Percentiles rank a stretch among this genome's conserved stretches.
phyloP scores from a whole-genome alignment of 2,888 invertebrate genomes.

The Agonopterix subpropinquella region DNA sequence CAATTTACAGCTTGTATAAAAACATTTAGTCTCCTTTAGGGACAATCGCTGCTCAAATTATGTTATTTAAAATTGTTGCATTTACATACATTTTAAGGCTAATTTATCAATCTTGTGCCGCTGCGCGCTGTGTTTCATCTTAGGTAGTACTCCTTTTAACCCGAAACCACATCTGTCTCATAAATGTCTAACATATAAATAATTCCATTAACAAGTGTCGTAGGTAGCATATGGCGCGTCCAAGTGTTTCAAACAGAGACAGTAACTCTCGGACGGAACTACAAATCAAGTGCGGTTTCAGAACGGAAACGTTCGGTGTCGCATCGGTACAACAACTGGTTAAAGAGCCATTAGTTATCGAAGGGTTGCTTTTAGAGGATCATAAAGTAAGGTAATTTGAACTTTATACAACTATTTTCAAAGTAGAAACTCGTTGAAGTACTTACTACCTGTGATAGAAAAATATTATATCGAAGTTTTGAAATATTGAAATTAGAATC shows the following conservation, averaged over 20 bases:
- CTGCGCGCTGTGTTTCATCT: not conserved
- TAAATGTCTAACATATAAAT: conserved; percentile 5
- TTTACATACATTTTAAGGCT: too few relatives aligned
- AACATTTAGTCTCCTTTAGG: too few relatives aligned
- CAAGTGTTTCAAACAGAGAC: conserved; percentile 50
- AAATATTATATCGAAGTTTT: too few relatives aligned
- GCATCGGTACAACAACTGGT: conserved; percentile 39
- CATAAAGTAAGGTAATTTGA: not conserved
- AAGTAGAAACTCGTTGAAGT: too few relatives aligned
- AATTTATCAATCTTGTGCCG: too few relatives aligned
- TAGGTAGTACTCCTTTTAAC: not conserved
- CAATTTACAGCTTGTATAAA: too few relatives aligned
- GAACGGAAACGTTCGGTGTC: conserved; percentile 58
- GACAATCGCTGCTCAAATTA: too few relatives aligned
- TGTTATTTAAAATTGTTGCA: too few relatives aligned
- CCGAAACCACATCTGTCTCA: not conserved
- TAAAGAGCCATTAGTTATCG: conserved; percentile 54
- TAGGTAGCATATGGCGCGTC: conserved; percentile 53
- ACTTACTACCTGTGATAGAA: too few relatives aligned
- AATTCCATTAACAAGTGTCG: conserved; percentile 30
- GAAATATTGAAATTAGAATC: too few relatives aligned
- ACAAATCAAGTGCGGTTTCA: conserved; percentile 69
- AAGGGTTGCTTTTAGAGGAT: conserved; percentile 20
- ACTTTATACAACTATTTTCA: too few relatives aligned
- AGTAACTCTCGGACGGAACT: conserved; percentile 61